phyloP scores from a whole-genome alignment of 2,888 invertebrate species.

The Hipparchia semele region DNA sequence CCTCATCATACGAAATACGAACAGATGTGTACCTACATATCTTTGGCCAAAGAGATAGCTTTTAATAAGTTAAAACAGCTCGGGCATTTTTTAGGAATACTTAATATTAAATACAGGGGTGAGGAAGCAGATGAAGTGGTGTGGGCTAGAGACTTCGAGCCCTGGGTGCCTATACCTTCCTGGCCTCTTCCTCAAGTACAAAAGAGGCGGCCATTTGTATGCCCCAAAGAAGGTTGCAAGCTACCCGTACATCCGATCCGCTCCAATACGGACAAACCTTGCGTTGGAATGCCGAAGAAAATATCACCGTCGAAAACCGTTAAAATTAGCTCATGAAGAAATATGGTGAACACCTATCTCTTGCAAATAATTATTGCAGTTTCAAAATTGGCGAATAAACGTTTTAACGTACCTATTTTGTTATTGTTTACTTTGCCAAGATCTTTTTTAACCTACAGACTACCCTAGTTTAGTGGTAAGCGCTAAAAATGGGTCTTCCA shows the following conservation, averaged over 20 bases:
- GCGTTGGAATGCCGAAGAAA: slow-evolving; percentile 53
- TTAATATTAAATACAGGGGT: not conserved
- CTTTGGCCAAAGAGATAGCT: not conserved
- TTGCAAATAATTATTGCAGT: not conserved
- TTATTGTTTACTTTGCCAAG: no score
- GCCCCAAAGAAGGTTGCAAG: slow-evolving; percentile 62
- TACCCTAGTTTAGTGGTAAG: no score
- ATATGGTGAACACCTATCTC: not conserved
- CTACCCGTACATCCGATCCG: slow-evolving; percentile 47
- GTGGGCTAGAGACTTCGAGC: slow-evolving; percentile 56
- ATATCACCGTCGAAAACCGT: slow-evolving; percentile 36
- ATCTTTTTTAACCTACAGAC: no score
- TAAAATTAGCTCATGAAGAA: not conserved
- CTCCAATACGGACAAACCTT: slow-evolving; percentile 48
- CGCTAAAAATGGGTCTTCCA: no score
- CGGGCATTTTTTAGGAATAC: slow-evolving; percentile 15
- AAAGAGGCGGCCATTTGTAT: slow-evolving; percentile 46
- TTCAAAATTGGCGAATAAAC: not conserved
- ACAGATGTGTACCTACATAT: slow-evolving; percentile 5
- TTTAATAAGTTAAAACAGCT: slow-evolving; percentile 16
- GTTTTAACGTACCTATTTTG: not conserved
- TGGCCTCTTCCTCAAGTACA: slow-evolving; percentile 56
- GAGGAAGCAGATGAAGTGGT: slow-evolving; percentile 29
- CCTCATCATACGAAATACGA: slow-evolving; percentile 12
- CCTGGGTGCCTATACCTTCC: slow-evolving; percentile 69